Conservation (phyloP, 2,797 vertebrate genomes). For the Mormyrops attenuatus region DNA sequence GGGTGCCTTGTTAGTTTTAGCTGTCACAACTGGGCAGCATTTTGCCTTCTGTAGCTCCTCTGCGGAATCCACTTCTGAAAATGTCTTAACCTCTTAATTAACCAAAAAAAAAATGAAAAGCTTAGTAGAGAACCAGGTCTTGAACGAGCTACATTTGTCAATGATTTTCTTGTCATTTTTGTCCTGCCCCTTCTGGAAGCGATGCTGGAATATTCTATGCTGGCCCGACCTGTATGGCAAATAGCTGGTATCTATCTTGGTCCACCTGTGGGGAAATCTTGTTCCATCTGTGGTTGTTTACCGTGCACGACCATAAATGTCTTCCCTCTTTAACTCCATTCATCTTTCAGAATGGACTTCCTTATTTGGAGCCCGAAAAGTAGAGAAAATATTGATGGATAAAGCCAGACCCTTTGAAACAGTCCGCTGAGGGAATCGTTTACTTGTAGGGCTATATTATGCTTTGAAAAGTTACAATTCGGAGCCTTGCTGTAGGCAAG, state of each 20-base stretch:
- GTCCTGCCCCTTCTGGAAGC: conserved; percentile 40
- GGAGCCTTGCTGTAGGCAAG: not conserved
- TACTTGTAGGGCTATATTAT: conserved; percentile 52
- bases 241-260: conserved; percentile 70
- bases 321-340: conserved; percentile 62
- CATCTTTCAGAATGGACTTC: conserved; percentile 64
- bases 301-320: conserved; percentile 61
- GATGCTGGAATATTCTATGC: conserved; percentile 68
- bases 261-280: conserved; percentile 62
- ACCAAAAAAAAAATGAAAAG: not conserved
- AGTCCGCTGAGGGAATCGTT: conserved; percentile 34
- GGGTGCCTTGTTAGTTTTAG: not conserved
- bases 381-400: conserved; percentile 65
- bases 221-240: conserved; percentile 54
- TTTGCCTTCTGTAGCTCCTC: not conserved
- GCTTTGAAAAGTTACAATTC: conserved; percentile 26
- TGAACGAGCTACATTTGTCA: conserved; percentile 28
- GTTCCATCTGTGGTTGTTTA: conserved; percentile 74
- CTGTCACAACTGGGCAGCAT: not conserved
- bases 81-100: not conserved
- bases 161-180: conserved; percentile 46
- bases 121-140: not conserved
- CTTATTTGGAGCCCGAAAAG: conserved; percentile 55
- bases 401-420: conserved; percentile 55
- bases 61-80: not conserved